These are phyloP conservation scores for Lacerta bilineata DNA, from an alignment of 2,797 vertebrate species.

Conservation along the genomic window DNA sequence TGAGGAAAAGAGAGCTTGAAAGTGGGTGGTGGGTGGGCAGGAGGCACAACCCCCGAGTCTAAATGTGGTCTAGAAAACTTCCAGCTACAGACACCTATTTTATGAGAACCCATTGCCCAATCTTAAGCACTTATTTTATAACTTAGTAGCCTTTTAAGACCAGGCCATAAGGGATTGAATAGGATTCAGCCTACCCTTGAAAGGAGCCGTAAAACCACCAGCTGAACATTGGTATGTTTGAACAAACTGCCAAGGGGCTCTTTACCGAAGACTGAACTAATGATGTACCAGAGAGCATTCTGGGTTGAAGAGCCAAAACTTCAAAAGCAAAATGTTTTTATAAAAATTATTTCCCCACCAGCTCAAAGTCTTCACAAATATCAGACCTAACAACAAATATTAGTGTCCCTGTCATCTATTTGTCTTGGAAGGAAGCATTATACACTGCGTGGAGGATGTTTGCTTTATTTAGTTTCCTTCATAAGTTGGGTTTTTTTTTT, in stretches of 20 bases:
- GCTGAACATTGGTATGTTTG: constrained; percentile 29
- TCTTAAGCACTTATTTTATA: background rate
- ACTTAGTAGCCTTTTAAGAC: background rate
- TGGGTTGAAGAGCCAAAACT: constrained; percentile 21
- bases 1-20: background rate
- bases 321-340: constrained; percentile 38
- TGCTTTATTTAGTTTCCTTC: background rate
- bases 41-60: background rate
- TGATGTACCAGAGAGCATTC: constrained; percentile 9
- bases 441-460: constrained; percentile 11
- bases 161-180: background rate
- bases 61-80: background rate
- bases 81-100: background rate
- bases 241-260: constrained; percentile 30
- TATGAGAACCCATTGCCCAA: background rate
- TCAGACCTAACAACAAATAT: constrained; percentile 21
- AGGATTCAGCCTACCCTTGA: background rate
- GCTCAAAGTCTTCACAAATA: constrained; percentile 46
- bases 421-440: constrained; percentile 47
- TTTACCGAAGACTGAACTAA: constrained; percentile 25
- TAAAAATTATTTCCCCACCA: background rate
- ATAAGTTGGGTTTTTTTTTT: background rate
- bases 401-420: constrained; percentile 30
- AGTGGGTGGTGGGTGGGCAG: background rate
- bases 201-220: background rate